Evolutionary conservation across 1,140 invertebrate genomes (phyloP), one percentile per base, ranked within the genome.

Genomic region (Drosophila albomicans): DNA sequence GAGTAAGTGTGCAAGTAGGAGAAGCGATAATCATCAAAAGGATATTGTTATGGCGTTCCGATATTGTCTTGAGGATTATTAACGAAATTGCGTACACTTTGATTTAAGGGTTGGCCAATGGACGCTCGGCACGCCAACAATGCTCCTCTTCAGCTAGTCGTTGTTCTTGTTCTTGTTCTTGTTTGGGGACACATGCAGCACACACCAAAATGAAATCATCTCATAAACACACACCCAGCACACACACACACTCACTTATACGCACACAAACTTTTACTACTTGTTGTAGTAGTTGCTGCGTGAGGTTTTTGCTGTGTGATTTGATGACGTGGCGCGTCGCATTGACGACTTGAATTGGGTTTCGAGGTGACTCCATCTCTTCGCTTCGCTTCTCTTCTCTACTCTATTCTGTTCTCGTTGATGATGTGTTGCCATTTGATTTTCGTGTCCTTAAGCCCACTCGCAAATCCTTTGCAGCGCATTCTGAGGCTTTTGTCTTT

Each of bases 31-130:
- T 88, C 88, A 91, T 91, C 88, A 88, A 89, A 91, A 91, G 88
- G 88, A 91, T 91, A 91, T 91, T 91, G 88, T 91, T 91, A 91
- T 91, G 71, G 78, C 66, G 70, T 79, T 91, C 84, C 88, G 81
- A 91, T 91, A 91, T 91, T 91, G 88, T 91, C 88, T 88, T 85
- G 84, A 84, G 88, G 88, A 91, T 91, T 91, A 91, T 91, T 88
- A 88, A 85, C 72, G 76, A 91, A 91, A 91, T 91, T 91, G 88
- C 88, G 88, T 72, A 68, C 78, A 75, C 88, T 85, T 86, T 91
- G 88, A 91, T 91, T 91, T 91, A 91, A 91, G 88, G 88, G 88
- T 91, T 91, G 88, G 79, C 72, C 82, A 91, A 84, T 85, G 78
- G 72, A 35, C 63, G 75, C 59, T 71, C 71, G 57, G 46, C 75